Evolutionary conservation across 2,888 invertebrate genomes (phyloP).

Genomic region (Morpho helenor): DNA sequence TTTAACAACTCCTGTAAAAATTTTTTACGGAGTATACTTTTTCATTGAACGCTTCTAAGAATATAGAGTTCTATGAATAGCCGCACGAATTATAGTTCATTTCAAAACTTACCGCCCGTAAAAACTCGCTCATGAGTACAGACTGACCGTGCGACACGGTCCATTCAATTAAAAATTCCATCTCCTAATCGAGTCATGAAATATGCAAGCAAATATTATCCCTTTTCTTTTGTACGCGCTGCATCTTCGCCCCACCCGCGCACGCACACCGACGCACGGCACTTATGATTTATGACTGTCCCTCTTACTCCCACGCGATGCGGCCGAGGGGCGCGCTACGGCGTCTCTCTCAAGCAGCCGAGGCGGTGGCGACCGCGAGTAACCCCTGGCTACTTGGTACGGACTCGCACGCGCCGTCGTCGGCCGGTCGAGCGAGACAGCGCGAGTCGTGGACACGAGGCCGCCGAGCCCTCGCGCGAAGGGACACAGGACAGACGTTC

Average conservation of each 20-base stretch:
- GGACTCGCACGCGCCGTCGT: constrained; percentile 76
- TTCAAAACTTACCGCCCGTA: constrained; percentile 14
- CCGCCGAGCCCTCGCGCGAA: constrained; percentile 75
- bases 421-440: constrained; percentile 74
- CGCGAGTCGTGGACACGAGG: constrained; percentile 70
- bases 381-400: constrained; percentile 77
- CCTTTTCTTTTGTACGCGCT: constrained; percentile 78
- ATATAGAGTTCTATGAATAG: no score
- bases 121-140: constrained; percentile 29
- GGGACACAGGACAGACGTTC: constrained; percentile 80
- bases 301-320: constrained; percentile 47
- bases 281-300: constrained; percentile 64
- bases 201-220: constrained; percentile 80
- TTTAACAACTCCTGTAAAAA: no score
- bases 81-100: neutral
- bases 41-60: no score
- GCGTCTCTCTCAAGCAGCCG: constrained; percentile 69
- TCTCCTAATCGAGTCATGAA: constrained; percentile 79
- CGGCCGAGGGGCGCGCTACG: constrained; percentile 41
- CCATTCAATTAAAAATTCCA: constrained; percentile 79
- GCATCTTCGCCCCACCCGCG: constrained; percentile 79
- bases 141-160: constrained; percentile 65
- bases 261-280: constrained; percentile 77
- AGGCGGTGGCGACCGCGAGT: constrained; percentile 75
- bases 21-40: no score